phyloP scores from a whole-genome alignment of 2,113 vertebrate genomes.

The Phyllostomus discolor region DNA sequence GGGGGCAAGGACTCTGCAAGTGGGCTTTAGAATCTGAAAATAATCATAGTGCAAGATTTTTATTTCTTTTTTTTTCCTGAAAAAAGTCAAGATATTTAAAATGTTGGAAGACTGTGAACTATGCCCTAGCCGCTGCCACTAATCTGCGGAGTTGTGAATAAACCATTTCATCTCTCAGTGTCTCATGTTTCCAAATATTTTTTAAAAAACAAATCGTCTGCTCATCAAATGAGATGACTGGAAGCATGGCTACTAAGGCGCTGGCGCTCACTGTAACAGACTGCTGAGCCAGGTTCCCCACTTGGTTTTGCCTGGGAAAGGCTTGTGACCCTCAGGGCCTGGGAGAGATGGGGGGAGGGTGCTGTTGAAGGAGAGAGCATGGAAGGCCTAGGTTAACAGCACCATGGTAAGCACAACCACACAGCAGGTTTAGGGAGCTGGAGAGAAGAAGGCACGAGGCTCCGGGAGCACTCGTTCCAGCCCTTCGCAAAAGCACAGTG shows the following conservation, averaged over 20 bases:
- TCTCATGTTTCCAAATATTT: constrained; percentile 26
- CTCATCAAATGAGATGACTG: background rate
- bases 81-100: constrained; percentile 40
- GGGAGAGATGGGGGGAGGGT: background rate
- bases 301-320: background rate
- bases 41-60: constrained; percentile 20
- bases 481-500: background rate
- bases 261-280: background rate
- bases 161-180: background rate
- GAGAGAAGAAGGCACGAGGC: background rate
- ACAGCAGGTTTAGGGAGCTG: background rate
- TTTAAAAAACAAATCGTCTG: background rate
- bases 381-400: background rate
- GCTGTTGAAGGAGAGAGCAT: background rate
- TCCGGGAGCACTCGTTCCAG: background rate
- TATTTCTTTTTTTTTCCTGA: background rate
- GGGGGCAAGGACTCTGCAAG: background rate
- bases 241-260: background rate
- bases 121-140: constrained; percentile 8
- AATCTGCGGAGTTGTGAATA: background rate
- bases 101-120: constrained; percentile 35
- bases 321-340: background rate
- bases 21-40: constrained; percentile 14
- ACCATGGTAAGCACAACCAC: background rate
- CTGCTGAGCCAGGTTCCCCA: background rate